phyloP scores from a whole-genome alignment of 2,888 invertebrate genomes.

The Drosophila quasianomalipes region DNA sequence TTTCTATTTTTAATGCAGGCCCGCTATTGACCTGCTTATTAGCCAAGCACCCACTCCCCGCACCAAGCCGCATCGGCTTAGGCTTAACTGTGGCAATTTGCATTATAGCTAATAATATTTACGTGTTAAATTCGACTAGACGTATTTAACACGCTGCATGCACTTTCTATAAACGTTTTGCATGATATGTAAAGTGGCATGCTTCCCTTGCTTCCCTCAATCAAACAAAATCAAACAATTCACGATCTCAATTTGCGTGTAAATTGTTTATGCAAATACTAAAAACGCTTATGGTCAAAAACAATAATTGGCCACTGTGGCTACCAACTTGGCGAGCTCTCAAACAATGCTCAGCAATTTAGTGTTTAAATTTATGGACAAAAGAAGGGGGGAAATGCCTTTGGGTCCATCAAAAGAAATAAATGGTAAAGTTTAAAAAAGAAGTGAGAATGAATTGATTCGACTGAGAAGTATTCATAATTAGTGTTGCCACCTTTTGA shows the following conservation, averaged over 20 bases:
- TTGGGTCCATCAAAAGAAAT: neutral
- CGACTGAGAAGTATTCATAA: neutral
- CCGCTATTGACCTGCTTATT: conserved; percentile 75
- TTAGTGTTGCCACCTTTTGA: neutral
- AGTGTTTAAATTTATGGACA: conserved; percentile 21
- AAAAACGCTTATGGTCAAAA: conserved; percentile 27
- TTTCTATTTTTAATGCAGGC: conserved; percentile 60
- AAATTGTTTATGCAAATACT: conserved; percentile 69
- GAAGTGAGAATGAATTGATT: neutral
- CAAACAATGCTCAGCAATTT: conserved; percentile 37
- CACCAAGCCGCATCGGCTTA: neutral
- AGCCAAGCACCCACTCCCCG: conserved; percentile 38
- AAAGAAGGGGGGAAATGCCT: conserved; percentile 5
- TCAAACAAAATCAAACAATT: conserved; percentile 6
- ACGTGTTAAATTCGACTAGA: conserved; percentile 68
- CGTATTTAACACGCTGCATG: conserved; percentile 41
- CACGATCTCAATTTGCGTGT: conserved; percentile 50
- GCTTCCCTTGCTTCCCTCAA: conserved; percentile 10
- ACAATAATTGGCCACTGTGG: conserved; percentile 52
- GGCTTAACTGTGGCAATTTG: conserved; percentile 46
- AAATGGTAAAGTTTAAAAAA: neutral
- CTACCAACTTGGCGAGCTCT: conserved; percentile 20
- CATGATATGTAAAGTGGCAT: conserved; percentile 22
- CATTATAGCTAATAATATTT: conserved; percentile 52
- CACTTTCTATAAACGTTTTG: conserved; percentile 54